Conservation (phyloP, 2,113 vertebrate genomes). For the Microcebus murinus region DNA sequence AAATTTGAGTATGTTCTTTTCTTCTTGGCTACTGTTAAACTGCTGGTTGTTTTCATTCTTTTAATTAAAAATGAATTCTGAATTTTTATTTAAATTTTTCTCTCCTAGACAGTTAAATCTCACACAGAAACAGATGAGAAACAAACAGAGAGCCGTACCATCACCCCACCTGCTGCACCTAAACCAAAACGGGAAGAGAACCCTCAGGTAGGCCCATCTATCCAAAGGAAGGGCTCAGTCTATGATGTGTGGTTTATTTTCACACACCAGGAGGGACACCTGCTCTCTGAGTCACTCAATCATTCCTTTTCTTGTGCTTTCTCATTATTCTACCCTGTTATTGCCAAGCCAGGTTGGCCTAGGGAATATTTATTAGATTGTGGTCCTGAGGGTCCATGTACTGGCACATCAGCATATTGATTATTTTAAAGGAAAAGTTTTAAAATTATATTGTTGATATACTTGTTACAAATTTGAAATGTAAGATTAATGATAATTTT, state of each 20-base stretch:
- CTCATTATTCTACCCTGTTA: neutral
- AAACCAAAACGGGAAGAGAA: conserved; percentile 97
- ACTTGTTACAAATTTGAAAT: neutral
- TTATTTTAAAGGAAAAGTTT: neutral
- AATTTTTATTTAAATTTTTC: conserved; percentile 70
- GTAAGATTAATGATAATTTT: neutral
- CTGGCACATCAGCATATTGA: neutral
- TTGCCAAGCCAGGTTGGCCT: neutral
- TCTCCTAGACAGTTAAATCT: conserved; percentile 91
- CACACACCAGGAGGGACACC: too few species aligned
- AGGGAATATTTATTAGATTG: neutral
- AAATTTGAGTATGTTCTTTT: neutral
- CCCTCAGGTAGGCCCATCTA: conserved; percentile 90
- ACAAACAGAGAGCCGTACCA: conserved; percentile 86
- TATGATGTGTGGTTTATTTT: rapidly evolving
- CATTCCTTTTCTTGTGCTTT: neutral
- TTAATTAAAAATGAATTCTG: conserved; percentile 65
- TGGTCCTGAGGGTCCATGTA: neutral
- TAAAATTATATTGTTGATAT: neutral
- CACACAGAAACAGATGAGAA: conserved; percentile 92
- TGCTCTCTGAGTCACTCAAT: neutral
- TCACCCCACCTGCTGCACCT: conserved; percentile 91
- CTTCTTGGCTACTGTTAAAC: neutral
- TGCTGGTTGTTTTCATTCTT: conserved; percentile 33
- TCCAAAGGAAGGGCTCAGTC: rapidly evolving